Conservation (phyloP, 2,888 invertebrate species). For the Epinotia nisella region DNA sequence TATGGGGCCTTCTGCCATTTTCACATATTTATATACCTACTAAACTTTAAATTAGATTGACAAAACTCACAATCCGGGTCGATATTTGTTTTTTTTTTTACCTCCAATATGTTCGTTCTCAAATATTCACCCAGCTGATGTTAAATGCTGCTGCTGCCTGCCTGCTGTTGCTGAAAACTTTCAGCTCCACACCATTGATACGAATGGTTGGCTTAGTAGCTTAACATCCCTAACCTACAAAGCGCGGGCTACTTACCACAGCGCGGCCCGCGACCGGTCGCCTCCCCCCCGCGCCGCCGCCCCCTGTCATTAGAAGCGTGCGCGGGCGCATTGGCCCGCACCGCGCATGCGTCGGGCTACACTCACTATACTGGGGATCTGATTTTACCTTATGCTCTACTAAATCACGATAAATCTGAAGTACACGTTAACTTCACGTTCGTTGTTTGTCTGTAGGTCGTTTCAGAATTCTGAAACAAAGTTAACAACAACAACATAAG, state of each 20-base stretch:
- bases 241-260: constrained; percentile 58
- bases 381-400: constrained; percentile 28
- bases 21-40: no score
- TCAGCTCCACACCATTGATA: neutral
- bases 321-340: constrained; percentile 82
- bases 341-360: constrained; percentile 63
- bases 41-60: no score
- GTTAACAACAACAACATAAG: neutral
- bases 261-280: constrained; percentile 69
- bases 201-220: neutral
- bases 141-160: no score
- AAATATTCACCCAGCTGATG: no score
- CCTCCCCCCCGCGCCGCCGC: constrained; percentile 58
- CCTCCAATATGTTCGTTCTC: no score
- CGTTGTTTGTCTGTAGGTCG: no score
- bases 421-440: no score
- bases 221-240: constrained; percentile 50
- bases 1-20: no score
- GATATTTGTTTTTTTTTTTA: no score
- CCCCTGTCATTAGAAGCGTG: constrained; percentile 78
- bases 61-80: no score
- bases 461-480: neutral
- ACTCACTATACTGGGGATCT: constrained; percentile 53
- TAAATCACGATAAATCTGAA: constrained; percentile 19
- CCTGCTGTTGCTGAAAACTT: no score